phyloP scores from a whole-genome alignment of 2,888 invertebrate genomes.

The Trisateles emortualis region DNA sequence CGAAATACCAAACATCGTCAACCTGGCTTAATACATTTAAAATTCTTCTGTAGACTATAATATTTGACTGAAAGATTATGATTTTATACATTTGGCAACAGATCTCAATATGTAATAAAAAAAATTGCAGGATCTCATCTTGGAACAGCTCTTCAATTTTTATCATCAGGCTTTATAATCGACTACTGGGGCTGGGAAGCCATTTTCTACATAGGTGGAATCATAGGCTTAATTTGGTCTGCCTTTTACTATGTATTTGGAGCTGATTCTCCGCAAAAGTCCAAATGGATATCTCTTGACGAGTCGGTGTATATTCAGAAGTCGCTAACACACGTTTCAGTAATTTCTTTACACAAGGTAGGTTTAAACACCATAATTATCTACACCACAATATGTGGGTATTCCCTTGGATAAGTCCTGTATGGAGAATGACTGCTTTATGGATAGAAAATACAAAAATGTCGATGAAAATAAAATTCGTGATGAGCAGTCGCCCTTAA shows the following conservation, averaged over 20 bases:
- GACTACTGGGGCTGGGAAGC: slow-evolving; percentile 90
- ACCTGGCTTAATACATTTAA: too few species aligned
- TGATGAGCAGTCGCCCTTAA: too few species aligned
- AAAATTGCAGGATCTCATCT: slow-evolving; percentile 88
- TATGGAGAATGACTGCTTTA: too few species aligned
- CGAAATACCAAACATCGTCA: too few species aligned
- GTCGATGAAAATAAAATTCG: too few species aligned
- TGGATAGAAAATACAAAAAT: too few species aligned
- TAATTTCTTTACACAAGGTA: slow-evolving; percentile 19
- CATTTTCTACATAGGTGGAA: slow-evolving; percentile 90
- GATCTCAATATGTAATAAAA: not conserved
- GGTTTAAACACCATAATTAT: too few species aligned
- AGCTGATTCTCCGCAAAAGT: slow-evolving; percentile 87
- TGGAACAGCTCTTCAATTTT: slow-evolving; percentile 90
- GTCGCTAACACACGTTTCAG: slow-evolving; percentile 17
- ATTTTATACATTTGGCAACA: not conserved
- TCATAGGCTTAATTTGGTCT: slow-evolving; percentile 86
- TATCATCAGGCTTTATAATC: slow-evolving; percentile 89
- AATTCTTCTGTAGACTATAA: too few species aligned
- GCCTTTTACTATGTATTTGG: slow-evolving; percentile 86
- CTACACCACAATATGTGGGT: too few species aligned
- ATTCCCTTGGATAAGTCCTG: too few species aligned
- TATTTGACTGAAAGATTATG: too few species aligned
- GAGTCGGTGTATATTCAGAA: slow-evolving; percentile 54
- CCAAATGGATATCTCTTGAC: slow-evolving; percentile 84